Conservation (phyloP, 2,113 vertebrate genomes). For the Platycercus adscitus region DNA sequence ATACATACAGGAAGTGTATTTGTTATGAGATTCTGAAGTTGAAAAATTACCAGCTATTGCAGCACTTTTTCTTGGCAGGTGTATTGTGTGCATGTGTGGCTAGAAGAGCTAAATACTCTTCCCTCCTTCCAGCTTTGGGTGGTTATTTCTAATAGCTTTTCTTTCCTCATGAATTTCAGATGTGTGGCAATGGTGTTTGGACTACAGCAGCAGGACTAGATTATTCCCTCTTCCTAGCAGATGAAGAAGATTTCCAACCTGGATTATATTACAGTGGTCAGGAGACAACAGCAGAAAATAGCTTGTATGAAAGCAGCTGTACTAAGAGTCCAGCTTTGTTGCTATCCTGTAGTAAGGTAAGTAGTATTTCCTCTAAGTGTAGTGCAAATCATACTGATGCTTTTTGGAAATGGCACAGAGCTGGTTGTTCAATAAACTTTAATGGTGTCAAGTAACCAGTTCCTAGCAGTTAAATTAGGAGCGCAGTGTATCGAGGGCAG, state of each 20-base stretch:
- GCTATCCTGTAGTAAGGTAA: constrained; percentile 89
- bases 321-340: constrained; percentile 84
- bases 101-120: background rate
- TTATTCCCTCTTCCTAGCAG: constrained; percentile 90
- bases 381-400: background rate
- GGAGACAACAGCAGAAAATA: constrained; percentile 75
- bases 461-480: background rate
- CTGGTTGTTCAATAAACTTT: background rate
- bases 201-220: constrained; percentile 86
- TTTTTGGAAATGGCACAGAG: background rate
- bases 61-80: background rate
- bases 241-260: constrained; percentile 93
- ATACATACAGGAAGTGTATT: background rate
- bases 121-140: background rate
- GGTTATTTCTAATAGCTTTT: background rate
- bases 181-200: constrained; percentile 88
- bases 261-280: constrained; percentile 92
- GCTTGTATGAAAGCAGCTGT: constrained; percentile 67
- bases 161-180: constrained; percentile 67
- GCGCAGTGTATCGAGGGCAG: background rate
- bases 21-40: background rate
- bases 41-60: background rate
- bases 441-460: background rate
- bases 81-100: background rate
- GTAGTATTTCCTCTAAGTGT: background rate